Base-by-base conservation (phyloP, 1,140 invertebrate species). In the Stenopsyche tienmushanensis region DNA sequence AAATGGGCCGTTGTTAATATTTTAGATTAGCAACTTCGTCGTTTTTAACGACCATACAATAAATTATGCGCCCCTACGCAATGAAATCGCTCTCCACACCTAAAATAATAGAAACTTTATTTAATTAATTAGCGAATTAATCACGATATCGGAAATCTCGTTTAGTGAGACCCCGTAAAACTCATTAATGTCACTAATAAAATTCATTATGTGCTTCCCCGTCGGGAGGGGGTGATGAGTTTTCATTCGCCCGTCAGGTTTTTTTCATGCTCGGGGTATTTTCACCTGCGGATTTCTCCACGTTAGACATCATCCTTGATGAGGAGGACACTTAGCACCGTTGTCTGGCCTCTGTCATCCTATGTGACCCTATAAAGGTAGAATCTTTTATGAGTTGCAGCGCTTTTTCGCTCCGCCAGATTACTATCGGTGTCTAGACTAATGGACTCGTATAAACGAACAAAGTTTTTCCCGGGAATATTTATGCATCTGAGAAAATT, bases 21-120 rank as follows among this genome's bases (percentile, higher is more conserved):
- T n/a, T n/a, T n/a, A n/a, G n/a, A n/a, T n/a, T n/a, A n/a, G n/a
- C n/a, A n/a, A n/a, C n/a, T n/a, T n/a, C n/a, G n/a, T n/a, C n/a
- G n/a, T n/a, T n/a, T n/a, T n/a, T n/a, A n/a, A n/a, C n/a, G n/a
- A n/a, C n/a, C n/a, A n/a, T n/a, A n/a, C n/a, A n/a, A n/a, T n/a
- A n/a, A n/a, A n/a, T n/a, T n/a, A n/a, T n/a, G n/a, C n/a, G n/a
- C n/a, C n/a, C n/a, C n/a, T n/a, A n/a, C n/a, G n/a, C n/a, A n/a
- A n/a, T n/a, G n/a, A n/a, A n/a, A 34, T 34, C 25, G 13, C 29
- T 54, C 39, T 3, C 26, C 1, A 34, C n/a, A 34, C 24, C 52
- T 54, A 15, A 13, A 60, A 60, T 49, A 15, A 60, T 60, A 44
- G 3, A 17, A 47, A 60, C 21, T 60, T 60, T 47, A 60, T 60